Evolutionary conservation across 2,797 vertebrate genomes (phyloP).

Genomic region (Garrulus glandarius): DNA sequence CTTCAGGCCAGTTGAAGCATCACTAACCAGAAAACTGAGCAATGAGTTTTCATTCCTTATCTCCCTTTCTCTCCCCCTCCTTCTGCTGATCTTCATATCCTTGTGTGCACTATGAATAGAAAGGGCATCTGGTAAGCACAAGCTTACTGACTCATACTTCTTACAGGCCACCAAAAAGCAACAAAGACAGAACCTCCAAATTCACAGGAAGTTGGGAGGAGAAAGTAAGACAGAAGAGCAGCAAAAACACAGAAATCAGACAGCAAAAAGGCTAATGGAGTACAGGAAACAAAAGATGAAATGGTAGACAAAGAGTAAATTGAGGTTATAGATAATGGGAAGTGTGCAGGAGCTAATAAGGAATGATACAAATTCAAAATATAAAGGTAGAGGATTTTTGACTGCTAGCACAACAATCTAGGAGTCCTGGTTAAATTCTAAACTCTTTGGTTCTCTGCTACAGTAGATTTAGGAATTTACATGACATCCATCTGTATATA

Average conservation of each 20-base stretch:
- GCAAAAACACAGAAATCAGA: neutral
- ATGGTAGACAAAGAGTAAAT: neutral
- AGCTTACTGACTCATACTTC: neutral
- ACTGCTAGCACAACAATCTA: neutral
- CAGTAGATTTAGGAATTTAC: neutral
- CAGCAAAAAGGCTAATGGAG: neutral
- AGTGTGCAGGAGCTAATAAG: neutral
- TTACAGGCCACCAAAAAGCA: neutral
- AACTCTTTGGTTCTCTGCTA: neutral
- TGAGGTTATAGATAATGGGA: accelerated
- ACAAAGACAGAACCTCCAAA: neutral
- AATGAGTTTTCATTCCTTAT: neutral
- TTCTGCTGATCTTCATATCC: neutral
- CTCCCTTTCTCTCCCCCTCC: neutral
- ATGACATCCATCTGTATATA: neutral
- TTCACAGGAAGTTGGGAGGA: neutral
- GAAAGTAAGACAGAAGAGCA: neutral
- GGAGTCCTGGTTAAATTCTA: neutral
- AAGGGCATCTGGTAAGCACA: neutral
- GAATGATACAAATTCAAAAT: neutral
- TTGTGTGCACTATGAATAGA: neutral
- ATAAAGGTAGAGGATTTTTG: neutral
- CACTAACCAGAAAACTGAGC: neutral
- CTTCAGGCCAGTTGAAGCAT: neutral
- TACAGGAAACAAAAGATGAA: neutral